A percentile compares a stretch with the other conserved stretches of the same genome.
Evolutionary conservation across 2,113 vertebrate genomes (phyloP).

Genomic region (Anseranas semipalmata): DNA sequence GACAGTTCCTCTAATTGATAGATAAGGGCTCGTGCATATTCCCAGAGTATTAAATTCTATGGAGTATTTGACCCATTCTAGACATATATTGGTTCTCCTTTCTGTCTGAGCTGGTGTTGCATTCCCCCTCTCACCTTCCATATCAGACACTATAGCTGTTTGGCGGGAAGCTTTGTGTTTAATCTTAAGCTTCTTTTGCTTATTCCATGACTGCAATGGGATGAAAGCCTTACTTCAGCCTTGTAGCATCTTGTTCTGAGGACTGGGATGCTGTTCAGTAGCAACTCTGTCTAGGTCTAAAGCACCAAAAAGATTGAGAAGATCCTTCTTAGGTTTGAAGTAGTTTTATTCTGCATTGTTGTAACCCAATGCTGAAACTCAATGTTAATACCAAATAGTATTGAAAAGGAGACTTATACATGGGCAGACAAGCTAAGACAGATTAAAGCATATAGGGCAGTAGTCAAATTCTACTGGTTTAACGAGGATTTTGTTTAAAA

Average conservation of each 20-base stretch:
- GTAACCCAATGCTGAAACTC: neutral
- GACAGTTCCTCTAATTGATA: neutral
- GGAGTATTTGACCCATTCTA: neutral
- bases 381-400: neutral
- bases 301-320: neutral
- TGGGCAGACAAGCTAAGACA: neutral
- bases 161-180: neutral
- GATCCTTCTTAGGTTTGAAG: neutral
- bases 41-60: neutral
- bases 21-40: neutral
- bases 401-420: neutral
- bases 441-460: neutral
- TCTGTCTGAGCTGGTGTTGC: neutral
- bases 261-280: neutral
- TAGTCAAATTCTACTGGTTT: neutral
- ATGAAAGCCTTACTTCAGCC: neutral
- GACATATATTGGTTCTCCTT: neutral
- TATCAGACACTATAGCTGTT: neutral
- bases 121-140: neutral
- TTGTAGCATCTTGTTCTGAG: neutral
- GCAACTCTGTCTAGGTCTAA: neutral
- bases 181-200: slow-evolving; percentile 20
- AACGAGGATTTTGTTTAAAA: neutral
- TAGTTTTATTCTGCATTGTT: neutral
- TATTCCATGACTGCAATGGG: neutral